Conservation (phyloP, 2,888 invertebrate species). For the Pyrrhosoma nymphula region DNA sequence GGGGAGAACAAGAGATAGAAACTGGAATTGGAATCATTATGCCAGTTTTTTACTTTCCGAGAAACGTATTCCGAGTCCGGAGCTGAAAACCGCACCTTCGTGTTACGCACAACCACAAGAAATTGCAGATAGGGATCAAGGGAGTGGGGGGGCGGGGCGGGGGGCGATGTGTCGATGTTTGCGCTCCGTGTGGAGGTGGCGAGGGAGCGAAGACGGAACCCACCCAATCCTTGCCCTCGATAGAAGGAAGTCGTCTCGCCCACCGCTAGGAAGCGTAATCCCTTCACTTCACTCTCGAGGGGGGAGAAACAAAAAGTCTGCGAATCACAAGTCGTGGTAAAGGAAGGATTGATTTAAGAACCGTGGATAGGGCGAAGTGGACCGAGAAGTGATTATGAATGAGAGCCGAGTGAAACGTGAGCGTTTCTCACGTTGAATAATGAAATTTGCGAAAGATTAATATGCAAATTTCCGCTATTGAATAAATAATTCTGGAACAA, state of each 20-base stretch:
- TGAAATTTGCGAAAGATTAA: too few species aligned
- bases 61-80: slow-evolving; percentile 3
- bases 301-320: neutral
- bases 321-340: slow-evolving; percentile 3
- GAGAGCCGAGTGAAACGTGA: neutral
- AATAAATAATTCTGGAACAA: too few species aligned
- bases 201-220: neutral
- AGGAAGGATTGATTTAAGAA: neutral
- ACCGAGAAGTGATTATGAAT: neutral
- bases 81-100: slow-evolving; percentile 12
- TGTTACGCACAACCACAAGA: neutral
- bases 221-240: slow-evolving; percentile 62
- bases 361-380: neutral
- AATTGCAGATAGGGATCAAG: neutral
- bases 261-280: neutral
- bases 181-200: neutral
- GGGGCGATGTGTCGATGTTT: neutral
- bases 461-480: too few species aligned
- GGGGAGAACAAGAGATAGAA: neutral
- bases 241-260: neutral
- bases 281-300: neutral
- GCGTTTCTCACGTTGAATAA: neutral
- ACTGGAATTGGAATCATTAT: neutral
- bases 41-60: neutral
- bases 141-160: too few species aligned